Percentiles rank a stretch among this genome's conserved stretches.
These are phyloP conservation scores for Globodera rostochiensis DNA, from an alignment of 1,140 invertebrate species.

Conservation along the genomic window DNA sequence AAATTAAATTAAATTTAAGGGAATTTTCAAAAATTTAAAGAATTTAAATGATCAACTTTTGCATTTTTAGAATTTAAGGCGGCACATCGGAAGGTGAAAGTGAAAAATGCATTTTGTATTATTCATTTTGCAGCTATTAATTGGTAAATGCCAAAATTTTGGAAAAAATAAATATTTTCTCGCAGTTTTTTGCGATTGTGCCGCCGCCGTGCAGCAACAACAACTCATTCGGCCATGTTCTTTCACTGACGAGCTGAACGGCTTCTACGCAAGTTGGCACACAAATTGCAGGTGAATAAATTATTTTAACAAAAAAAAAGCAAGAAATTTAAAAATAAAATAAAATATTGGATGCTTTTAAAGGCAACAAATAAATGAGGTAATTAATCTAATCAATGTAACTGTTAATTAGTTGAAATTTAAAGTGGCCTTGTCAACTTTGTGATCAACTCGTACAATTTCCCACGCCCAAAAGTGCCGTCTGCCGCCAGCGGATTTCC, in stretches of 20 bases:
- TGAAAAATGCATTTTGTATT: not conserved
- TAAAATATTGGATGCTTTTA: not conserved
- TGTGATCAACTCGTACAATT: slow-evolving; percentile 4
- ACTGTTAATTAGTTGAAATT: not conserved
- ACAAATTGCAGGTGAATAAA: slow-evolving; percentile 25
- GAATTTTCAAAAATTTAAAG: too few species aligned
- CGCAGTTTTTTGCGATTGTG: not conserved
- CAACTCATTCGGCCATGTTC: slow-evolving; percentile 6
- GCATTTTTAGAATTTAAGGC: not conserved
- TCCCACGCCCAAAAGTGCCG: slow-evolving; percentile 3
- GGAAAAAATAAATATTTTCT: not conserved
- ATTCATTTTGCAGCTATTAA: not conserved
- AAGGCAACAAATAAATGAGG: not conserved
- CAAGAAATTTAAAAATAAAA: not conserved
- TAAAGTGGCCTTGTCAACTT: slow-evolving; percentile 1
- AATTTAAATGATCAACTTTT: too few species aligned
- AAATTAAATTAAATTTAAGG: too few species aligned
- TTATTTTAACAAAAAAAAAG: not conserved
- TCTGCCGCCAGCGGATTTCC: not conserved
- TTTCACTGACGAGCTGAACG: slow-evolving; percentile 17
- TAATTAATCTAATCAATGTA: not conserved
- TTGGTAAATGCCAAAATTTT: not conserved
- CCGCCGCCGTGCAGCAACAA: not conserved
- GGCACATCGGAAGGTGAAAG: too few species aligned
- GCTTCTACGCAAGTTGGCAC: slow-evolving; percentile 31